A percentile compares a stretch with the other conserved stretches of the same genome.
Evolutionary conservation across 2,113 vertebrate species (phyloP).

Genomic region (Coregonus clupeaformis): DNA sequence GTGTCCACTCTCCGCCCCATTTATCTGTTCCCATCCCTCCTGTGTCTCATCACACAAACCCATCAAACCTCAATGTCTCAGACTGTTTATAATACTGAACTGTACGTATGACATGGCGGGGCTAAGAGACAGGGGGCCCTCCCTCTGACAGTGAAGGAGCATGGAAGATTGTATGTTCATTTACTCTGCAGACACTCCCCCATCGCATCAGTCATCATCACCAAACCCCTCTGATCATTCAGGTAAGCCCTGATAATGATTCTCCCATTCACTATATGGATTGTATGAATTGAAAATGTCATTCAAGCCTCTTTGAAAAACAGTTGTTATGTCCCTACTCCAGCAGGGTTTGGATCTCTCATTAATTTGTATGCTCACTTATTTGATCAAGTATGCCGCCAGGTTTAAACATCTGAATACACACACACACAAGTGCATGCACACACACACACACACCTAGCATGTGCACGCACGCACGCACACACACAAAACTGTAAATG

Average conservation of each 20-base stretch:
- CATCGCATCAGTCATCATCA: background rate
- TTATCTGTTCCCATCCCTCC: constrained; percentile 14
- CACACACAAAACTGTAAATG: constrained; percentile 5
- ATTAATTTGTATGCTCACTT: background rate
- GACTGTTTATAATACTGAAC: background rate
- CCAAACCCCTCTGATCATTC: constrained; percentile 6
- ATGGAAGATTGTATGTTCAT: background rate
- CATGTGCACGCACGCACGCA: background rate
- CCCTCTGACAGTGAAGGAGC: background rate
- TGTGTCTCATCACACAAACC: constrained; percentile 18
- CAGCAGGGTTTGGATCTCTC: background rate
- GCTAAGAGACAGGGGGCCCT: background rate
- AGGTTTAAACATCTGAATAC: background rate
- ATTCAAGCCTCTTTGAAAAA: too few relatives aligned
- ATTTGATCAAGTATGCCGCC: background rate
- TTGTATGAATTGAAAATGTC: too few relatives aligned
- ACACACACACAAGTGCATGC: too few relatives aligned
- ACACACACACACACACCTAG: too few relatives aligned
- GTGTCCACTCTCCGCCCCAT: background rate
- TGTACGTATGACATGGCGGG: background rate
- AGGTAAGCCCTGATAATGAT: background rate
- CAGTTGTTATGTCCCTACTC: too few relatives aligned
- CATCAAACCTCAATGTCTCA: background rate
- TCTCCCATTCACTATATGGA: too few relatives aligned
- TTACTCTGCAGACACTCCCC: background rate